These are phyloP conservation scores for Austrolebias charrua DNA, from an alignment of 2,797 vertebrate species.

Conservation along the genomic window DNA sequence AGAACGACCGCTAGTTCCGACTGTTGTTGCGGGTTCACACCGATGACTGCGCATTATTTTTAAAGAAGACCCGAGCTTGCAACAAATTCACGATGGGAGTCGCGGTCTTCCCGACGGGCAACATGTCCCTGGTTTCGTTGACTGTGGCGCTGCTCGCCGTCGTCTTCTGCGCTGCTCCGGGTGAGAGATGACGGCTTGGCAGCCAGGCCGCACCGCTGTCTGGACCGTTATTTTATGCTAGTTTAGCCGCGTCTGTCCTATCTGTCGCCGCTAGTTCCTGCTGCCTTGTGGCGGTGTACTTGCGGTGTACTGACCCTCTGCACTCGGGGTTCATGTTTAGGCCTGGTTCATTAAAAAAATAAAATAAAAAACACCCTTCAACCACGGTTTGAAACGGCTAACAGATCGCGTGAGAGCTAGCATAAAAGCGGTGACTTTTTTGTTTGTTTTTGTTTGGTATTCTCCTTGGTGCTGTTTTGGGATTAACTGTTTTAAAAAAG, in stretches of 20 bases:
- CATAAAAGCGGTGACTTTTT: too few species aligned
- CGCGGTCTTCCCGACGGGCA: constrained; percentile 40
- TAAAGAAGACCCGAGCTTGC: neutral
- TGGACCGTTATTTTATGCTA: neutral
- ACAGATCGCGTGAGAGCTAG: too few species aligned
- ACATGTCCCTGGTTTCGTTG: constrained; percentile 65
- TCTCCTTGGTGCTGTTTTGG: too few species aligned
- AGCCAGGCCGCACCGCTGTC: constrained; percentile 54
- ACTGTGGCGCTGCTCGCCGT: constrained; percentile 65
- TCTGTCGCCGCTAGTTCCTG: neutral
- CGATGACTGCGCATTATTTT: neutral
- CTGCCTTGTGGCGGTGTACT: constrained; percentile 6
- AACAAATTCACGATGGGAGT: constrained; percentile 27
- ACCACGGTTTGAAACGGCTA: too few species aligned
- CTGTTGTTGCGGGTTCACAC: neutral
- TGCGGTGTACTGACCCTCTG: neutral
- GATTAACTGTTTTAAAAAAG: too few species aligned
- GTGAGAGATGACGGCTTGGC: constrained; percentile 70
- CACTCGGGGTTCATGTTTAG: constrained; percentile 13
- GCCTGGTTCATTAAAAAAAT: constrained; percentile 6
- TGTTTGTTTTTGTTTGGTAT: too few species aligned
- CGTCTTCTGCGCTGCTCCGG: constrained; percentile 69
- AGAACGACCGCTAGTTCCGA: constrained; percentile 30
- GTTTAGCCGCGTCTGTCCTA: neutral
- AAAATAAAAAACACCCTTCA: too few species aligned